A percentile compares a stretch with the other conserved stretches of the same genome.
Evolutionary conservation across 2,888 invertebrate genomes (phyloP).

Genomic region (Lithophane ornitopus): DNA sequence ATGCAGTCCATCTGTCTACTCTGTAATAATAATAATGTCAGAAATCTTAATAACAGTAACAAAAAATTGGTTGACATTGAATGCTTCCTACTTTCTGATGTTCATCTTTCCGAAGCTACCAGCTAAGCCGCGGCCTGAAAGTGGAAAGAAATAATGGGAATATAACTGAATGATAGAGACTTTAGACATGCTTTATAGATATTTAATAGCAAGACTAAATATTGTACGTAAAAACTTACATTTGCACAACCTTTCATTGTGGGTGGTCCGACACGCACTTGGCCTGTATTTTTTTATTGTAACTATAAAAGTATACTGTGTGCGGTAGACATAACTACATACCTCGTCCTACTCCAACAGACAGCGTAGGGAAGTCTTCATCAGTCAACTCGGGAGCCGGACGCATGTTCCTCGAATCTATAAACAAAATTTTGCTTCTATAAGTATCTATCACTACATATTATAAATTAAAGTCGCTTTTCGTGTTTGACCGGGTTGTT

Average conservation of each 20-base stretch:
- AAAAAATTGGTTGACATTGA: background rate
- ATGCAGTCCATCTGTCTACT: slow-evolving; percentile 26
- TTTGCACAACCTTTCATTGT: too few relatives aligned
- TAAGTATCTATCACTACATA: too few relatives aligned
- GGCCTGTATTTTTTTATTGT: too few relatives aligned
- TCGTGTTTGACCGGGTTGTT: too few relatives aligned
- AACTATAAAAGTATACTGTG: too few relatives aligned
- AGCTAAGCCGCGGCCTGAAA: slow-evolving; percentile 77
- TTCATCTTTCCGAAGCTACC: slow-evolving; percentile 69
- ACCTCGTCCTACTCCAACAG: slow-evolving; percentile 75
- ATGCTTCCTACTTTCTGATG: slow-evolving; percentile 58
- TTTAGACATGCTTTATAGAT: background rate
- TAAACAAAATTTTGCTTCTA: slow-evolving; percentile 22
- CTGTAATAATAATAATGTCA: slow-evolving; percentile 31
- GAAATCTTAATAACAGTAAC: slow-evolving; percentile 16
- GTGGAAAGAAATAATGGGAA: slow-evolving; percentile 9
- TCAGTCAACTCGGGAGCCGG: slow-evolving; percentile 79
- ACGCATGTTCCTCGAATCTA: slow-evolving; percentile 73
- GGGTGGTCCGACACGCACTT: too few relatives aligned
- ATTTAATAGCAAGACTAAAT: background rate
- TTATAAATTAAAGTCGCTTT: too few relatives aligned
- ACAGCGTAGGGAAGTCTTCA: slow-evolving; percentile 75
- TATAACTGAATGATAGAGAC: background rate
- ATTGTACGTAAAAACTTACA: too few relatives aligned
- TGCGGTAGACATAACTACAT: slow-evolving; percentile 20